Percentiles rank a stretch among this genome's conserved stretches.
Evolutionary conservation across 2,888 invertebrate genomes (phyloP).

Genomic region (Cryptus armator): DNA sequence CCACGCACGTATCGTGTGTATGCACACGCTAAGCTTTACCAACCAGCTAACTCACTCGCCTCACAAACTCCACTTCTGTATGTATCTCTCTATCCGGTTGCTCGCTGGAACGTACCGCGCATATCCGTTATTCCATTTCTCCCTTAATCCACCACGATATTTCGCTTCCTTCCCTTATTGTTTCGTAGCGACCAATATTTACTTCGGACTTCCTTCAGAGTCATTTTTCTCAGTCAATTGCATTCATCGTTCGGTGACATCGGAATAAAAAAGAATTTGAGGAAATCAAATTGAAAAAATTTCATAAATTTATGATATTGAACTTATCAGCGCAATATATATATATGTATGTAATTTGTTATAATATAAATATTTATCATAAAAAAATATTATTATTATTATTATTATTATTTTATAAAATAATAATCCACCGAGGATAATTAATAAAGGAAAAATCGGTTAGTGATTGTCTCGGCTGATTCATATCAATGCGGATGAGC

Average conservation of each 20-base stretch:
- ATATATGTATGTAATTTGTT: not conserved
- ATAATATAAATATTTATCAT: no score
- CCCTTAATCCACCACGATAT: not conserved
- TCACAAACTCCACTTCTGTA: conserved; percentile 15
- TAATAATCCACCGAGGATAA: conserved; percentile 64
- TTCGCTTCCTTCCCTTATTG: conserved; percentile 1
- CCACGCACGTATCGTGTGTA: conserved; percentile 48
- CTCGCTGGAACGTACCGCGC: not conserved
- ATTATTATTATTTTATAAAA: not conserved
- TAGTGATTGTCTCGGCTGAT: conserved; percentile 66
- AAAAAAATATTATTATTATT: no score
- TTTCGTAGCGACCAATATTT: not conserved
- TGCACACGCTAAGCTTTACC: conserved; percentile 26
- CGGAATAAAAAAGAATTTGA: no score
- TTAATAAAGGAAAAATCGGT: conserved; percentile 75
- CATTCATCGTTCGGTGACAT: not conserved
- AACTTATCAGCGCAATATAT: no score
- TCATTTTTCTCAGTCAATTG: not conserved
- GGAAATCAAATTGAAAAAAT: no score
- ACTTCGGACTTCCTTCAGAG: not conserved
- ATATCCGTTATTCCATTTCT: not conserved
- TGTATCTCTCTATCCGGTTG: conserved; percentile 45
- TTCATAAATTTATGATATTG: no score
- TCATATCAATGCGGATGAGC: conserved; percentile 47
- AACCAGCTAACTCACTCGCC: conserved; percentile 38